These are phyloP conservation scores for Caenorhabditis sinica DNA, from an alignment of 2,888 invertebrate genomes.

Conservation along the genomic window DNA sequence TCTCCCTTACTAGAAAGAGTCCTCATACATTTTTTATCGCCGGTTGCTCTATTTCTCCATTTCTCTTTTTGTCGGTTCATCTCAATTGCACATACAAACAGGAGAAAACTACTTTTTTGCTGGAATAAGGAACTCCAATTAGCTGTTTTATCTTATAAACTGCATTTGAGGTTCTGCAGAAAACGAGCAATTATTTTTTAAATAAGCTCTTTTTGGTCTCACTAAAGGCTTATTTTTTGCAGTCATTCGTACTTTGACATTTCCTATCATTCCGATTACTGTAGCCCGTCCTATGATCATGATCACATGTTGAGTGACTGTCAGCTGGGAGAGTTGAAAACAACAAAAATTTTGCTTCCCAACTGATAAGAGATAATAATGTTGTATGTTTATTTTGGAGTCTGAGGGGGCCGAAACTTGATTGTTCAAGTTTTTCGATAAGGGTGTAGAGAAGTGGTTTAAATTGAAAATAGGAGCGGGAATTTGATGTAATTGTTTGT, in stretches of 20 bases:
- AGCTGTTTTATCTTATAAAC: conserved; percentile 15
- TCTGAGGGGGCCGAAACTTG: conserved; percentile 2
- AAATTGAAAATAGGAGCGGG: not conserved
- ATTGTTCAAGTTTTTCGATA: conserved; percentile 16
- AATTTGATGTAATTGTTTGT: not conserved
- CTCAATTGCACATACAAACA: conserved; percentile 48
- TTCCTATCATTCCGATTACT: not conserved
- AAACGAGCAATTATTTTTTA: not conserved
- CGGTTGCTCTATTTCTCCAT: conserved; percentile 16
- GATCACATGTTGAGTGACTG: not conserved
- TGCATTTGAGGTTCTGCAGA: not conserved
- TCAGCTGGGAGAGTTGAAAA: conserved; percentile 11
- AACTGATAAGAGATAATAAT: conserved; percentile 8
- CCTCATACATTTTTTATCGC: conserved; percentile 64
- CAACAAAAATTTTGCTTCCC: not conserved
- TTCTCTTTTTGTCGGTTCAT: conserved; percentile 25
- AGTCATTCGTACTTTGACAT: not conserved
- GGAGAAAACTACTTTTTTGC: not conserved
- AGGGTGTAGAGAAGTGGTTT: not conserved
- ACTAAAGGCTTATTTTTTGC: not conserved
- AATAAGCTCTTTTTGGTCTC: no score
- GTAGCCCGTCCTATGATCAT: conserved; percentile 6
- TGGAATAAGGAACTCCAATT: conserved; percentile 20
- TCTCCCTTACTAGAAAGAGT: conserved; percentile 16
- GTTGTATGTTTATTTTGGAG: not conserved